These are phyloP conservation scores for Nematopogon swammerdamellus DNA, from an alignment of 2,888 invertebrate genomes.

Conservation along the genomic window DNA sequence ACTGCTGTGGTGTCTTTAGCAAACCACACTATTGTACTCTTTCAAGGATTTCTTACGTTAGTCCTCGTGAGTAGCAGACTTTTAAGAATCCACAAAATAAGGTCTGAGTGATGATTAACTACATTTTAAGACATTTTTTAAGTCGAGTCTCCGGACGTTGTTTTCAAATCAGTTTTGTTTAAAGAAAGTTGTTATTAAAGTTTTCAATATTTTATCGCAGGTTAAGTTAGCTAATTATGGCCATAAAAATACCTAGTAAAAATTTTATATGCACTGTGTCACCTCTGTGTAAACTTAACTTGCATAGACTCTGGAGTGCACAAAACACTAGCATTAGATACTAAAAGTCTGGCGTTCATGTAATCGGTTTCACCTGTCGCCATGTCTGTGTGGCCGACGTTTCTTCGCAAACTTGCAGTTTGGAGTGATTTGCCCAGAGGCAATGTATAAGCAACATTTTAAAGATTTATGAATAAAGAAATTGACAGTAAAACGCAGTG, in stretches of 20 bases:
- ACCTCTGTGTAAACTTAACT: neutral
- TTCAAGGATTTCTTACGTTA: neutral
- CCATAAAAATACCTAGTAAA: neutral
- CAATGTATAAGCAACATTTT: neutral
- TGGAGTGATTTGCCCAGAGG: neutral
- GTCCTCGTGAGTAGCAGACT: neutral
- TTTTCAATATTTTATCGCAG: neutral
- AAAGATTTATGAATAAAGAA: neutral
- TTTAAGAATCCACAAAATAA: neutral
- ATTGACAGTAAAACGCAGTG: neutral
- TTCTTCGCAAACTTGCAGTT: neutral
- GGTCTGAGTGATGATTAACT: neutral
- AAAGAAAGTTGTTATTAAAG: neutral
- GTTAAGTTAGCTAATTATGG: neutral
- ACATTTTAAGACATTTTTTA: neutral
- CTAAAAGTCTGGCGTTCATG: neutral
- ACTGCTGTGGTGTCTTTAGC: neutral
- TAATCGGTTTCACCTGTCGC: neutral
- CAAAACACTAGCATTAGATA: neutral
- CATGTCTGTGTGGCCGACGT: neutral
- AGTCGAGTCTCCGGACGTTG: neutral
- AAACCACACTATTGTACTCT: neutral
- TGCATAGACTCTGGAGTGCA: neutral
- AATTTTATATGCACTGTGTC: neutral
- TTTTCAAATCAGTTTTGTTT: neutral